phyloP scores from a whole-genome alignment of 2,888 invertebrate genomes.

The Sussaba pulchella region DNA sequence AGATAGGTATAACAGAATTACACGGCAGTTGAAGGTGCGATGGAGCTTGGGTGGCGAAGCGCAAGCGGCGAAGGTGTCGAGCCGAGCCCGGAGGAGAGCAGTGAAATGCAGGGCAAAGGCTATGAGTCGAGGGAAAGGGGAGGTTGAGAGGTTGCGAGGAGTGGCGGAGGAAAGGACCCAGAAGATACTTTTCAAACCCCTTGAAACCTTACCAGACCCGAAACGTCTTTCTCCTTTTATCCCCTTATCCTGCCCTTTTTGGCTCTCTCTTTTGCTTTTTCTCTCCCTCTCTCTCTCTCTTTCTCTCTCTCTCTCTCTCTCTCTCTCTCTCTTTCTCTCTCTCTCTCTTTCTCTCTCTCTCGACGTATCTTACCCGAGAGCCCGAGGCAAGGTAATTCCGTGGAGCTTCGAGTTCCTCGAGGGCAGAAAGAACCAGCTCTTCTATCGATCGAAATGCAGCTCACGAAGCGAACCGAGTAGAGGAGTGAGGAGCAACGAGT shows the following conservation, averaged over 20 bases:
- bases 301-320: background rate
- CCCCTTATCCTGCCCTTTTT: background rate
- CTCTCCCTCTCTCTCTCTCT: background rate
- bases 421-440: conserved; percentile 39
- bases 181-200: conserved; percentile 46
- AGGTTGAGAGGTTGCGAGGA: conserved; percentile 18
- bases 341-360: conserved; percentile 10
- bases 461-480: conserved; percentile 13
- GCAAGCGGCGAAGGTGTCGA: conserved; percentile 41
- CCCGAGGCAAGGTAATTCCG: conserved; percentile 52
- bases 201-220: conserved; percentile 46
- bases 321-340: background rate
- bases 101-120: conserved; percentile 29
- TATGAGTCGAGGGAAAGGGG: conserved; percentile 6
- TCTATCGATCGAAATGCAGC: conserved; percentile 59
- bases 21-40: conserved; percentile 83
- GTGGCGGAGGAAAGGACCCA: conserved; percentile 43
- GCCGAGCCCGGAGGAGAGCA: conserved; percentile 47
- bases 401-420: conserved; percentile 25
- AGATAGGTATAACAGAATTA: conserved; percentile 83
- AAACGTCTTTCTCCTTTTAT: conserved; percentile 10
- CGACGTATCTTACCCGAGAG: conserved; percentile 10
- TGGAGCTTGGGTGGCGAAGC: conserved; percentile 78
- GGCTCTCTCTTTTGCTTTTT: background rate
- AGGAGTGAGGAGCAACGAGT: conserved; percentile 16